Percentiles rank a stretch among this genome's conserved stretches.
phyloP scores from a whole-genome alignment of 2,113 vertebrate species.

The Alethe castanea region DNA sequence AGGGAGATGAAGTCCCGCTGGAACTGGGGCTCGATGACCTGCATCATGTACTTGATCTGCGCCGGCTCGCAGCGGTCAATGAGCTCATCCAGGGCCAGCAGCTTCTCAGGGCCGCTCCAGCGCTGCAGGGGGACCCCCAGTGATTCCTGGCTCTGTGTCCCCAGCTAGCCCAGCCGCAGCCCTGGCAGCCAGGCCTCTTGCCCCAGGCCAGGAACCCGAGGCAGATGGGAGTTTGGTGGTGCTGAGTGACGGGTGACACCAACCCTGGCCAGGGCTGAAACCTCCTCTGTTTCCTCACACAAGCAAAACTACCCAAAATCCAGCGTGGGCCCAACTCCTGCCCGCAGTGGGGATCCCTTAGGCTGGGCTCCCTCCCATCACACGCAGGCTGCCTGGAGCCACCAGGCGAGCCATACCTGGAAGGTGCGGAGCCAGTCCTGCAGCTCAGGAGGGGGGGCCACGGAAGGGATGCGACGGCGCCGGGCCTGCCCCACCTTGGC shows the following conservation, averaged over 20 bases:
- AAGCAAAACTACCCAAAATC: neutral
- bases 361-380: neutral
- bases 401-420: conserved; percentile 18
- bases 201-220: neutral
- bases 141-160: neutral
- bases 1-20: conserved; percentile 72
- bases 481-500: conserved; percentile 10
- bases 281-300: neutral
- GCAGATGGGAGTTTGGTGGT: neutral
- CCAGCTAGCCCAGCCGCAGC: neutral
- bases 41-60: conserved; percentile 74
- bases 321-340: neutral
- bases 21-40: conserved; percentile 72
- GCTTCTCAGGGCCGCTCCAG: conserved; percentile 65
- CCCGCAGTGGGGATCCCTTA: too few species aligned
- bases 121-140: neutral
- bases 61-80: conserved; percentile 66
- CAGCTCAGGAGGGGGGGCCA: conserved; percentile 28
- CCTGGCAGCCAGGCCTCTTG: neutral
- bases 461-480: conserved; percentile 14
- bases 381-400: neutral
- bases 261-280: neutral
- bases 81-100: conserved; percentile 70
- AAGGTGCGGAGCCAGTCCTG: conserved; percentile 72
- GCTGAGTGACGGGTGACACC: neutral